Base-by-base conservation (phyloP, 2,797 vertebrate genomes). In the Tarsius wallacei region DNA sequence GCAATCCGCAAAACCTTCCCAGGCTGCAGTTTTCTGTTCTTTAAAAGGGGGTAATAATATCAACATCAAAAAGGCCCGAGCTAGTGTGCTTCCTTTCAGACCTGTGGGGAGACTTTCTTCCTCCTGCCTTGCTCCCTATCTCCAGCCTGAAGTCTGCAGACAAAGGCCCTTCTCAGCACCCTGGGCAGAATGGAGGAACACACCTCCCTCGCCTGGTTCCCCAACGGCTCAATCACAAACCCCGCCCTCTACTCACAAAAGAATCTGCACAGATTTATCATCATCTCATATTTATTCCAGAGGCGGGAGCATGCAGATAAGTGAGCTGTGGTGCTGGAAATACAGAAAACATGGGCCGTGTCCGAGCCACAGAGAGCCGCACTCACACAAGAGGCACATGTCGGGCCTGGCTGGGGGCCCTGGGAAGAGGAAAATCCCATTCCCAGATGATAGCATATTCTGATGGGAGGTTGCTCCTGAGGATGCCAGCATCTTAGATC, bases 241-340 rank as follows among this genome's bases (percentile, higher is more conserved):
- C 51, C 13, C 4, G 8, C 84, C 55, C 0, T 87, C 88, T 78
- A 57, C 28, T 24, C 26, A 21, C 19, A 91, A 81, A 83, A 96
- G 63, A 91, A 71, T 95, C 97, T 94, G 97, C 90, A 80, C 94
- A 96, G 93, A 96, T 80, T 96, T 73, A 22, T 96, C 94, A 59
- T 36, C 92, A 88, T 36, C 70, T 86, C 2, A 53, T 96, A 81
- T 97, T 97, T 97, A 93, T 97, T 96, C 96, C 47, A 73, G 96
- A 97, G 94, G 96, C 64, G 82, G 96, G 87, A 96, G 85, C 85
- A 2, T 55, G 36, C 87, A 89, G 97, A 98, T 91, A 96, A 97
- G 85, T 49, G 64, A 97, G 47, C 10, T 16, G 13, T 7, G 42
- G 31, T 22, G 68, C 81, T 95, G 42, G 83, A 77, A 97, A 95